Percentiles rank a stretch among this genome's conserved stretches.
These are phyloP conservation scores for Tetragonisca angustula DNA, from an alignment of 2,888 invertebrate species.

Conservation along the genomic window DNA sequence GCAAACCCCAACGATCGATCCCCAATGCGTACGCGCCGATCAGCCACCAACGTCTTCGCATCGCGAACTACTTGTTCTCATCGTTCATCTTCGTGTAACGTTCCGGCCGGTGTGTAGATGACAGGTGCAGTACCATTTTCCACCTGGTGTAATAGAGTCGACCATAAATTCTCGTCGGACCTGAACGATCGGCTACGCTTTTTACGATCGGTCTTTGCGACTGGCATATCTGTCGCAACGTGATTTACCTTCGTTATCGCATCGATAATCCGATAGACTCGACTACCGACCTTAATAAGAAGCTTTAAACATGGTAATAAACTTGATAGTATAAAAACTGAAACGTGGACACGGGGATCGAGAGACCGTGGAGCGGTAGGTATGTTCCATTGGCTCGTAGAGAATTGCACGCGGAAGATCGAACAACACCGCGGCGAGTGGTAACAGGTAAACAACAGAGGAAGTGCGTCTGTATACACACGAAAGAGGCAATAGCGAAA, in stretches of 20 bases:
- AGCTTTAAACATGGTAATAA: neutral
- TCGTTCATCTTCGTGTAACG: constrained; percentile 21
- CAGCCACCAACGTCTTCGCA: neutral
- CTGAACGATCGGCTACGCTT: neutral
- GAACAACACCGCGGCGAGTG: constrained; percentile 16
- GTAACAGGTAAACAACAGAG: constrained; percentile 43
- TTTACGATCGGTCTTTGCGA: neutral
- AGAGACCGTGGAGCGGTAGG: no score
- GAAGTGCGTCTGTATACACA: constrained; percentile 23
- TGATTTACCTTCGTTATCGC: neutral
- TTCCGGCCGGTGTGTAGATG: constrained; percentile 4
- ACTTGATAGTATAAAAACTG: neutral
- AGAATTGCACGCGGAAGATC: constrained; percentile 33
- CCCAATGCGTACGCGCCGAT: constrained; percentile 22
- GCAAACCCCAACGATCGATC: constrained; percentile 68
- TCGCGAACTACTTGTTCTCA: neutral
- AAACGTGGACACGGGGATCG: no score
- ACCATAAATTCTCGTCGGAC: constrained; percentile 23
- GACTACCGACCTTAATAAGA: neutral
- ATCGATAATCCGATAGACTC: no score
- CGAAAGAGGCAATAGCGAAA: constrained; percentile 54
- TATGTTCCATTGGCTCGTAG: constrained; percentile 3
- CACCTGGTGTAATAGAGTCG: neutral
- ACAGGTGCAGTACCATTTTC: constrained; percentile 10
- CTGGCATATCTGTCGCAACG: neutral